Evolutionary conservation across 1,140 invertebrate genomes (phyloP), one percentile per base, ranked within the genome.

Genomic region (Bursaphelenchus mucronatus): DNA sequence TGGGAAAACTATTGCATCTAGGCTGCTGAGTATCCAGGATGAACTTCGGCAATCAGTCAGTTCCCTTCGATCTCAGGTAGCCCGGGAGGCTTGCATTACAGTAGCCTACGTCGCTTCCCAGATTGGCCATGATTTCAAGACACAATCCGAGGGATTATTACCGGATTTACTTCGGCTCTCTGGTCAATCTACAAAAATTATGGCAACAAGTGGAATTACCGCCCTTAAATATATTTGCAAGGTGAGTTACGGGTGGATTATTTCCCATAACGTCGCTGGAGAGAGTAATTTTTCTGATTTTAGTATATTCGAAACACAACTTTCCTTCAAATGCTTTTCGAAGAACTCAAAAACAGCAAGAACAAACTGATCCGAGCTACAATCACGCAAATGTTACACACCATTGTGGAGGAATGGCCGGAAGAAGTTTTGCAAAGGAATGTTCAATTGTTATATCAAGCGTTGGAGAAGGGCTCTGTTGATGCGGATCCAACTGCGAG

Each of bases 401-500:
- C 11, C 13, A 40, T 30, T 39, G 43, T 44, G 10, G 57, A 59
- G 45, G 13, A 13, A 11, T 59, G 57, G 57, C 57, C 57, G 13
- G 57, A 15, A 11, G 57, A 59, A 3, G 7, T 43, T 1, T 50
- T 59, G 7, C 11, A 43, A 39, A 59, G 52, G 57, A 40, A 43
- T 50, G 57, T 44, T 17, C 13, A n/a, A 3, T 44, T 44, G 57
- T 44, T 59, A 30, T 44, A 3, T 7, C 40, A 59, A 50, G 13
- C 45, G 11, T 30, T 39, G 11, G 57, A 59, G 13, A 11, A n/a
- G 11, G 57, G 57, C 11, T 44, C 45, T 9, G 40, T 11, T 8
- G 57, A 59, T 50, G 57, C 57, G 15, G 57, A 44, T 11, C 57
- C 57, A 39, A 13, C 19, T 1, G 57, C 57, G 4, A 39, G 57